These are phyloP conservation scores for Anthophora plumipes DNA, from an alignment of 2,888 invertebrate species.

Conservation along the genomic window DNA sequence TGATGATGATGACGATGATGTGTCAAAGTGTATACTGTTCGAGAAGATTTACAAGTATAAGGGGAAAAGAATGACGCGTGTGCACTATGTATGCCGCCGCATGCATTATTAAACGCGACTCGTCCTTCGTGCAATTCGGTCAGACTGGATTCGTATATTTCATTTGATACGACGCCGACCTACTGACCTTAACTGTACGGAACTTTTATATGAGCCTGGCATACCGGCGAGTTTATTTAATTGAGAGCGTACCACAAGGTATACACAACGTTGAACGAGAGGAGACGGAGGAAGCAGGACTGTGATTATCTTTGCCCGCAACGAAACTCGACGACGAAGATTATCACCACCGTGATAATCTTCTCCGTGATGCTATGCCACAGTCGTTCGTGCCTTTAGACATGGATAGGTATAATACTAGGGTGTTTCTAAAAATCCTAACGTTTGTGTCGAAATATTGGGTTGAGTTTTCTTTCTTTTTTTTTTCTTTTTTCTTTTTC, in stretches of 20 bases:
- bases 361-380: not conserved
- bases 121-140: constrained; percentile 67
- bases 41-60: constrained; percentile 44
- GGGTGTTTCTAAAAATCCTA: not conserved
- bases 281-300: not conserved
- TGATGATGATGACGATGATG: constrained; percentile 23
- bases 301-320: constrained; percentile 35
- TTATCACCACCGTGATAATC: not conserved
- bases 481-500: too few species aligned
- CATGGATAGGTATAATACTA: not conserved
- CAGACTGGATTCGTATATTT: constrained; percentile 61
- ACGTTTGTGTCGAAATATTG: too few species aligned
- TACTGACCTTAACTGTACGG: constrained; percentile 70
- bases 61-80: constrained; percentile 4
- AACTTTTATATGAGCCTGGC: constrained; percentile 52
- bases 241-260: constrained; percentile 49
- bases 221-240: constrained; percentile 55
- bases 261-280: not conserved
- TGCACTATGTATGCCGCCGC: constrained; percentile 54
- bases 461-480: not conserved
- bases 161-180: constrained; percentile 68
- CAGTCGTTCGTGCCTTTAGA: not conserved
- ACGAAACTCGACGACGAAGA: constrained; percentile 29
- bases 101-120: constrained; percentile 58
- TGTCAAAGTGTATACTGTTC: not conserved